Conservation (phyloP, 2,888 invertebrate species). For the Drosophila aldrichi region DNA sequence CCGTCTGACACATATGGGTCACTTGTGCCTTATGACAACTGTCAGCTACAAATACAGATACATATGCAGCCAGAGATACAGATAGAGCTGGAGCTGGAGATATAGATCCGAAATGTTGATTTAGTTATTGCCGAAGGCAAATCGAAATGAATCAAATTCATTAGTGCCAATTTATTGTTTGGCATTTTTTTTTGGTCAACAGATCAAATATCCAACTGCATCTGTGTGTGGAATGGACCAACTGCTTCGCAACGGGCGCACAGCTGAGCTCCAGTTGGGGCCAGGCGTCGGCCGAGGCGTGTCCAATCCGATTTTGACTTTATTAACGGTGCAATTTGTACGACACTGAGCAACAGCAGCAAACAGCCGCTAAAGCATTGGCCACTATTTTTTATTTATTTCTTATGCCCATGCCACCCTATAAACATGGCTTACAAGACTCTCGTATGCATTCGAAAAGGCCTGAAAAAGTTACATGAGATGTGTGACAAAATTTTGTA, state of each 20-base stretch:
- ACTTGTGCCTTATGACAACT: conserved; percentile 56
- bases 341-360: conserved; percentile 51
- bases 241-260: conserved; percentile 42
- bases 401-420: conserved; percentile 9
- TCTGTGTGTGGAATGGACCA: conserved; percentile 40
- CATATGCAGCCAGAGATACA: conserved; percentile 5
- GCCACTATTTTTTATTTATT: conserved; percentile 21
- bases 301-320: conserved; percentile 77
- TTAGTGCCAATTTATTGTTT: conserved; percentile 75
- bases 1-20: conserved; percentile 61
- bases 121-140: conserved; percentile 70
- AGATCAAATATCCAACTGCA: conserved; percentile 51
- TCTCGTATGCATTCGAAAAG: conserved; percentile 1
- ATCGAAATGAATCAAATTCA: conserved; percentile 78
- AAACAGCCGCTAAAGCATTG: conserved; percentile 8
- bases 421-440: conserved; percentile 2
- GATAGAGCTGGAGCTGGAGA: conserved; percentile 2
- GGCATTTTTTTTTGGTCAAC: conserved; percentile 27
- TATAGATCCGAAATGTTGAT: conserved; percentile 45
- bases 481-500: neutral
- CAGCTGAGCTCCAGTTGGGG: conserved; percentile 47
- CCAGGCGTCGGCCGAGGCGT: conserved; percentile 46
- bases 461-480: neutral
- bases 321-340: conserved; percentile 78
- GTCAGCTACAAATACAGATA: conserved; percentile 31